Evolutionary conservation across 2,888 invertebrate genomes (phyloP), one percentile per base, ranked within the genome.

Genomic region (Dolomedes plantarius): DNA sequence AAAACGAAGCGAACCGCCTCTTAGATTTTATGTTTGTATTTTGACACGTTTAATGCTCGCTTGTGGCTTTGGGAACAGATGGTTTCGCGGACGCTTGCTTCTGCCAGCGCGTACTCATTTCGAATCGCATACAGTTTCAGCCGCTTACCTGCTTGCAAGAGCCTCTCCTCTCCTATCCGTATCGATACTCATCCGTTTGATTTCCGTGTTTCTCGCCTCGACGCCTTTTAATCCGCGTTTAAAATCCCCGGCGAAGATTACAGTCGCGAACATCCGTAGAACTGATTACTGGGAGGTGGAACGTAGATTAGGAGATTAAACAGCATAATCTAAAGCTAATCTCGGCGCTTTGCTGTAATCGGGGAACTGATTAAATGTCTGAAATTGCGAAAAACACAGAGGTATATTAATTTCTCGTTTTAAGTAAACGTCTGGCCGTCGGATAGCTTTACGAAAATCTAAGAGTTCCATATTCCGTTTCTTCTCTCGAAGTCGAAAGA

Each of bases 41-140:
- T 71, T 50, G 29, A 71, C 46, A 71, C 50, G 50, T 50, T 50
- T 71, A 41, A 71, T 41, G 50, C n/a, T 71, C 46, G 29, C 46
- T 50, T 50, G 71, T n/a, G 71, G 41, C n/a, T 29, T n/a, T 27
- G 41, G 71, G 71, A 71, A 71, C 71, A 71, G 71, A 71, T 71
- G 71, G 71, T 46, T 65, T 62, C 27, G 62, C 16, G 11, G 29
- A 9, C 65, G 65, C 16, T 29, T n/a, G 16, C 65, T 16, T 65
- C 16, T n/a, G 13, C 28, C 31, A n/a, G n/a, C n/a, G n/a, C n/a
- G n/a, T n/a, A 29, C 65, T 28, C 65, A 65, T 65, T 65, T 29
- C 31, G 16, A 65, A 65, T 29, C 65, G 65, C 65, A 65, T 11
- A 5, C 16, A 11, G 46, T 46, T 46, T 16, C 46, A 46, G 46